Conservation (phyloP, 2,113 vertebrate genomes). For the Cyrtonyx montezumae region DNA sequence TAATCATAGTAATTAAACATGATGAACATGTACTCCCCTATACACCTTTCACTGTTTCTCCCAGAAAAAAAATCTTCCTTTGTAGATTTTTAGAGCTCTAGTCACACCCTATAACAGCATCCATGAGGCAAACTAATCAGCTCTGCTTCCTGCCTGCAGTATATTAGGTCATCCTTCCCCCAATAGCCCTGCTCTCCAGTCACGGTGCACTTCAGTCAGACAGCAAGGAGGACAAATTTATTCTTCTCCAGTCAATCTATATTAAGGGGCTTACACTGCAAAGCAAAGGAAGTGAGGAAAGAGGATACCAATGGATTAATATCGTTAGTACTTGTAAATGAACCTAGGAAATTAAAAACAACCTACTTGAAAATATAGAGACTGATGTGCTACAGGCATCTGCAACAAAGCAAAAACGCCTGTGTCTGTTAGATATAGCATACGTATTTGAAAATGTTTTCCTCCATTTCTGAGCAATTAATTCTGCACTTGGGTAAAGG, state of each 20-base stretch:
- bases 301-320: conserved; percentile 44
- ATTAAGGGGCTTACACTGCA: conserved; percentile 50
- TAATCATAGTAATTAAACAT: not conserved
- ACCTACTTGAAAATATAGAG: not conserved
- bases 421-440: not conserved
- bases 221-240: not conserved
- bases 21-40: not conserved
- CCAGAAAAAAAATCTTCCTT: not conserved
- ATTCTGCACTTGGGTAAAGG: not conserved
- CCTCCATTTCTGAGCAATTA: not conserved
- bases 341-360: conserved; percentile 39
- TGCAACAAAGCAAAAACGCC: conserved; percentile 2
- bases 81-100: not conserved
- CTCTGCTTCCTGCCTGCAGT: conserved; percentile 42
- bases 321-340: conserved; percentile 5
- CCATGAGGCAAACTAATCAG: not conserved
- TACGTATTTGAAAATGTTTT: not conserved
- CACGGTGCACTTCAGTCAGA: not conserved
- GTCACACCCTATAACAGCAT: conserved; percentile 17
- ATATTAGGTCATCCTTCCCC: conserved; percentile 42
- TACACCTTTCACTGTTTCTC: not conserved
- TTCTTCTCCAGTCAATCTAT: conserved; percentile 9
- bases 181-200: not conserved
- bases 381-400: not conserved
- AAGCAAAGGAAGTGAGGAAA: conserved; percentile 39